Evolutionary conservation across 2,797 vertebrate genomes (phyloP).

Genomic region (Ispidina lecontei): DNA sequence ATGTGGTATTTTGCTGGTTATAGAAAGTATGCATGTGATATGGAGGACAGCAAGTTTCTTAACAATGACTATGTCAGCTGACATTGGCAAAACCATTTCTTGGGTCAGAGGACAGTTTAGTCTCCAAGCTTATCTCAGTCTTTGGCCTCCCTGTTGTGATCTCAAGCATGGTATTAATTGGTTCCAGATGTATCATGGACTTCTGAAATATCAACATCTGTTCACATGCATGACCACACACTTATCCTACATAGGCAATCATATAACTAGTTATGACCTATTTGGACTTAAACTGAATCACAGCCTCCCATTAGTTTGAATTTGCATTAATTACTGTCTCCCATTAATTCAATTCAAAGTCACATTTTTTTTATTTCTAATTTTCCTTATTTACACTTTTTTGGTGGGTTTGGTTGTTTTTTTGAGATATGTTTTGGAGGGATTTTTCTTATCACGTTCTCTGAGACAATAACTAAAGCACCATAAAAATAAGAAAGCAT

Average conservation of each 20-base stretch:
- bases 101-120: constrained; percentile 51
- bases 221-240: constrained; percentile 39
- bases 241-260: neutral
- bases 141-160: neutral
- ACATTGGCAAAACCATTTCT: neutral
- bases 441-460: neutral
- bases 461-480: neutral
- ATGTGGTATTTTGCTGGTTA: neutral
- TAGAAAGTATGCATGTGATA: neutral
- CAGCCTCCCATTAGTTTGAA: neutral
- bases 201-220: constrained; percentile 47
- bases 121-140: constrained; percentile 26
- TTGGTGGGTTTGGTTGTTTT: neutral
- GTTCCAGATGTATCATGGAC: constrained; percentile 10
- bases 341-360: neutral
- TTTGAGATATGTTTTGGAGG: neutral
- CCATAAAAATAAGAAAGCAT: neutral
- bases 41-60: neutral
- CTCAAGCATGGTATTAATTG: constrained; percentile 40
- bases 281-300: neutral
- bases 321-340: neutral
- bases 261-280: neutral
- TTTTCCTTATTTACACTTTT: neutral
- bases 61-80: neutral
- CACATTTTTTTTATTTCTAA: neutral